Conservation (phyloP, 2,888 invertebrate species). For the Hydrotaea cyrtoneurina region DNA sequence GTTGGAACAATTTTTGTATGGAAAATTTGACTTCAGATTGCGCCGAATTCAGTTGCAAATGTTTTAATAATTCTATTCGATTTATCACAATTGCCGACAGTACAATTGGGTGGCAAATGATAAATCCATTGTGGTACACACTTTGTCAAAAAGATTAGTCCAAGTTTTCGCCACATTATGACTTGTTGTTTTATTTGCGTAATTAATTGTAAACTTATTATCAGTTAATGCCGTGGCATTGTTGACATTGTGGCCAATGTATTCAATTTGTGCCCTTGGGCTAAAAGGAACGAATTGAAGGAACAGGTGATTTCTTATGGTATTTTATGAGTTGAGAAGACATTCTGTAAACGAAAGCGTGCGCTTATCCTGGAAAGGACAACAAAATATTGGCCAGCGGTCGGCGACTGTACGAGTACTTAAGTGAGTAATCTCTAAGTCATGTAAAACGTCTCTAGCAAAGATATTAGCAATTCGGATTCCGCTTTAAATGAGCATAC, state of each 20-base stretch:
- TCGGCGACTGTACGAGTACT: no score
- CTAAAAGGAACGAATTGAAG: background rate
- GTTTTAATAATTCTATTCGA: slow-evolving; percentile 43
- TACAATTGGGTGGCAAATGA: slow-evolving; percentile 62
- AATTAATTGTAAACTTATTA: background rate
- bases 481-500: no score
- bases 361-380: no score
- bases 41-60: background rate
- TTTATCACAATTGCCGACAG: slow-evolving; percentile 64
- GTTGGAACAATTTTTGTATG: no score
- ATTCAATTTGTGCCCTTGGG: background rate
- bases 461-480: no score
- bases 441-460: no score
- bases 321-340: no score
- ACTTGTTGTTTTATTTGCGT: background rate
- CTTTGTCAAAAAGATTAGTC: slow-evolving; percentile 57
- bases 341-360: no score
- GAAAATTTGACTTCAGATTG: no score
- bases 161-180: slow-evolving; percentile 40
- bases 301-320: no score
- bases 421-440: no score
- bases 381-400: no score
- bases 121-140: slow-evolving; percentile 52
- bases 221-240: background rate
- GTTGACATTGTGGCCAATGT: background rate